These are phyloP conservation scores for Macquaria australasica DNA, from an alignment of 2,113 vertebrate species.

Conservation along the genomic window DNA sequence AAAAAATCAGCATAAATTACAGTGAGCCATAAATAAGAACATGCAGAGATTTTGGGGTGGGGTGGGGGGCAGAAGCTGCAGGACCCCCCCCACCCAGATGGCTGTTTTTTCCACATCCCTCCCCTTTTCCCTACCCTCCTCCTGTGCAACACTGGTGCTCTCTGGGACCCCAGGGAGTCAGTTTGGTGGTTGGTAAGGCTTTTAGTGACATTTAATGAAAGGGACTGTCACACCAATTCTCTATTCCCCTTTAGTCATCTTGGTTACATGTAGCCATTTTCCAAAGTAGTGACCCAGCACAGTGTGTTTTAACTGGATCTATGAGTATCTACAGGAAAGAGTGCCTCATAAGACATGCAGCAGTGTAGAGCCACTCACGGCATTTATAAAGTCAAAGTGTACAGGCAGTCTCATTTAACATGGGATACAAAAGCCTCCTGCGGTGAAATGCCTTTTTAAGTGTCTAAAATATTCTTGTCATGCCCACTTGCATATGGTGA, in stretches of 20 bases:
- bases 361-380: neutral
- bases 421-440: conserved; percentile 38
- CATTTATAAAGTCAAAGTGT: neutral
- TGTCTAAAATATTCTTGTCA: conserved; percentile 28
- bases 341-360: conserved; percentile 3
- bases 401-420: conserved; percentile 37
- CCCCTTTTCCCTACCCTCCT: conserved; percentile 23
- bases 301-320: neutral
- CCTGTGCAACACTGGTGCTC: conserved; percentile 37
- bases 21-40: conserved; percentile 63
- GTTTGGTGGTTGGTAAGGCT: conserved; percentile 55
- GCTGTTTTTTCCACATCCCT: conserved; percentile 28
- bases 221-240: conserved; percentile 6
- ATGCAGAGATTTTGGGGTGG: conserved; percentile 66
- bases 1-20: conserved; percentile 60
- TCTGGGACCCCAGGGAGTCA: conserved; percentile 57
- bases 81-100: conserved; percentile 47
- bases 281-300: neutral
- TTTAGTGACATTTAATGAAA: conserved; percentile 23
- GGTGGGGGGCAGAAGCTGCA: conserved; percentile 54
- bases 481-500: conserved; percentile 13
- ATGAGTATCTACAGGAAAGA: neutral
- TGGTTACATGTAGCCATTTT: conserved; percentile 11
- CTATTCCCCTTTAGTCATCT: neutral
- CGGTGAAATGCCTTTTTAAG: conserved; percentile 1